Evolutionary conservation across 2,113 vertebrate species (phyloP), one percentile per base, ranked within the genome.

Genomic region (Mirounga angustirostris): DNA sequence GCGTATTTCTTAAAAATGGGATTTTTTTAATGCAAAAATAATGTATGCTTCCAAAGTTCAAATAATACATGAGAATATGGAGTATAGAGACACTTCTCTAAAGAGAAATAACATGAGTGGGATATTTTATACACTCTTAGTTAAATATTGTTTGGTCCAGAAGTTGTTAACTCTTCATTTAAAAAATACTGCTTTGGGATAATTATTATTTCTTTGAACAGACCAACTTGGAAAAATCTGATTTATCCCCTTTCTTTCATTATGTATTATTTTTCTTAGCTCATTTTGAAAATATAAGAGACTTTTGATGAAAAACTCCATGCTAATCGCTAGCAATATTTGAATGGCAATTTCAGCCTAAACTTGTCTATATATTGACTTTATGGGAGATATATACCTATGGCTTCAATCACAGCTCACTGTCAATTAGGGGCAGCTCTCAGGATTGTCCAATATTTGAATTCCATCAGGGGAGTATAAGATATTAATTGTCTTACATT

Each of bases 261-360:
- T 79, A 84, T 91, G 19, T 36, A 76, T 81, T 89, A 58, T 76
- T 94, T 84, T 76, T 93, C 28, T 76, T 86, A 78, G 24, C 9
- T 87, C 4, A 71, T 80, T 93, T 95, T 73, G 26, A 13, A 95
- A 61, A 61, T 90, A 16, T 89, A 87, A 59, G 9, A 87, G n/a
- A 78, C 7, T 59, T 73, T 59, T 80, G 43, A 50, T 8, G 7
- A 14, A 46, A 63, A 59, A n/a, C n/a, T 84, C 84, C 84, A 40
- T 69, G 33, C 0, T 24, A 54, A 80, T 2, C 15, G 0, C 43
- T 56, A 65, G 7, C 7, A 93, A 63, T 19, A 91, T 46, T 12
- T 61, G 13, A 90, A 71, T 78, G 65, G 12, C 1, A 81, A 79
- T 79, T 91, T 90, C 65, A 58, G 28, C 16, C 14, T 82, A 46